Base-by-base conservation (phyloP, 2,888 invertebrate species). In the Chirona hameri region DNA sequence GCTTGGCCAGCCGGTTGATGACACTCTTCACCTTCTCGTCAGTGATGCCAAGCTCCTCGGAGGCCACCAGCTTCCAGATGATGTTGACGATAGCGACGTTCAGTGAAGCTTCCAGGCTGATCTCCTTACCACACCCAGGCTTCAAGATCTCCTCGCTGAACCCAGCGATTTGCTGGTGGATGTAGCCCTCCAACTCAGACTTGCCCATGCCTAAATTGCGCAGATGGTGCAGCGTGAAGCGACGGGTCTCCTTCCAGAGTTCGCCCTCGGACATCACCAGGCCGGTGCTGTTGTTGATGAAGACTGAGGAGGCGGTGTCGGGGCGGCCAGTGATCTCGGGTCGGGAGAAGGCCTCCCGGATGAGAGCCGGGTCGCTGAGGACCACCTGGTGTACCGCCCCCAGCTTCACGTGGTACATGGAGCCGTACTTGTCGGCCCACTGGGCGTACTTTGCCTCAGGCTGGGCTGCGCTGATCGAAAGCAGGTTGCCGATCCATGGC, bases 371-470 rank as follows among this genome's bases (percentile, higher is more conserved):
- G 81, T 83, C 83, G 27, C 83, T 83, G 24, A 85, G 79, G 9
- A 85, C 83, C 52, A 85, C 84, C 12, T 84, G 82, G 10, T 81
- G 57, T 39, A 83, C 65, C 18, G 81, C 83, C 3, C 85, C 85
- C n/a, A 85, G 65, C 14, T 76, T 65, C 31, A 85, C n/a, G 57
- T 85, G 84, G 83, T 84, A 84, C 52, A 85, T 81, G 55, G 82
- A 82, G 21, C 85, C 85, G 83, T 85, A 85, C 82, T 83, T 83
- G 65, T 84, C 48, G 7, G 82, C 69, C 15, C 85, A 72, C 82
- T 85, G 81, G 12, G 48, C 46, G 69, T 57, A 57, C 57, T 12
- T 18, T 3, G 18, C 48, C 12, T 48, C 48, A 12, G 48, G 48
- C 48, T 7, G 9, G 12, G 48, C 48, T 7, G 48, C 9, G 12